Conservation (phyloP, 2,888 invertebrate species). For the Homarus gammarus region DNA sequence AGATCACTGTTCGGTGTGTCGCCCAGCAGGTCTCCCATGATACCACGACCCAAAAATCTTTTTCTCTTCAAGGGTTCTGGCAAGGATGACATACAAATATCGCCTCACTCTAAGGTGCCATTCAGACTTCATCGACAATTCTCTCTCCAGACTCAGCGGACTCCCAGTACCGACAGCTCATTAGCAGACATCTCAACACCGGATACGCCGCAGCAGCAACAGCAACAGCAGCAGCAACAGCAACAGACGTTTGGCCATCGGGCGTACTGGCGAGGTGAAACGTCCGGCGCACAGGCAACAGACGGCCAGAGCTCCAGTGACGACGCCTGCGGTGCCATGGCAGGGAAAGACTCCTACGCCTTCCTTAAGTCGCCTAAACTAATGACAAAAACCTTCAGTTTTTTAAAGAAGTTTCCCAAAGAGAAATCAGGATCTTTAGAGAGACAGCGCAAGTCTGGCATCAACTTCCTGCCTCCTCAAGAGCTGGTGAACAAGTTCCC, state of each 20-base stretch:
- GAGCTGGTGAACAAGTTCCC: slow-evolving; percentile 70
- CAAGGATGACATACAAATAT: slow-evolving; percentile 70
- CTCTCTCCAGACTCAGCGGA: slow-evolving; percentile 65
- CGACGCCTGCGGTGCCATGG: slow-evolving; percentile 26
- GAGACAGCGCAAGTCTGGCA: slow-evolving; percentile 73
- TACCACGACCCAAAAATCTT: slow-evolving; percentile 73
- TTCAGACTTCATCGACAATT: slow-evolving; percentile 73
- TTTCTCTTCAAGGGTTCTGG: slow-evolving; percentile 73
- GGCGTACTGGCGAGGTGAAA: slow-evolving; percentile 46
- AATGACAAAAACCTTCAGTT: slow-evolving; percentile 75
- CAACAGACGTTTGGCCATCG: slow-evolving; percentile 14
- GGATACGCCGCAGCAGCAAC: slow-evolving; percentile 67
- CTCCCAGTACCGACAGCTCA: slow-evolving; percentile 75
- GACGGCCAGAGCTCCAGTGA: slow-evolving; percentile 50
- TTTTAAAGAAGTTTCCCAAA: slow-evolving; percentile 74
- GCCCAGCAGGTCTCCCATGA: slow-evolving; percentile 75
- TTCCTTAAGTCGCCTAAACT: slow-evolving; percentile 75
- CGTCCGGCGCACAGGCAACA: slow-evolving; percentile 30
- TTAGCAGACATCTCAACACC: slow-evolving; percentile 72
- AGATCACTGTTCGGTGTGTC: slow-evolving; percentile 73
- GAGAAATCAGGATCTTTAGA: slow-evolving; percentile 75
- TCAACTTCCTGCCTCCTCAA: slow-evolving; percentile 54
- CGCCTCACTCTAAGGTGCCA: slow-evolving; percentile 64
- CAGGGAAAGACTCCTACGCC: slow-evolving; percentile 65
- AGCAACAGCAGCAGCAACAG: slow-evolving; percentile 54